These are phyloP conservation scores for Plumapathes pennacea DNA, from an alignment of 92 coral and sea anemone genomes.

Conservation along the genomic window DNA sequence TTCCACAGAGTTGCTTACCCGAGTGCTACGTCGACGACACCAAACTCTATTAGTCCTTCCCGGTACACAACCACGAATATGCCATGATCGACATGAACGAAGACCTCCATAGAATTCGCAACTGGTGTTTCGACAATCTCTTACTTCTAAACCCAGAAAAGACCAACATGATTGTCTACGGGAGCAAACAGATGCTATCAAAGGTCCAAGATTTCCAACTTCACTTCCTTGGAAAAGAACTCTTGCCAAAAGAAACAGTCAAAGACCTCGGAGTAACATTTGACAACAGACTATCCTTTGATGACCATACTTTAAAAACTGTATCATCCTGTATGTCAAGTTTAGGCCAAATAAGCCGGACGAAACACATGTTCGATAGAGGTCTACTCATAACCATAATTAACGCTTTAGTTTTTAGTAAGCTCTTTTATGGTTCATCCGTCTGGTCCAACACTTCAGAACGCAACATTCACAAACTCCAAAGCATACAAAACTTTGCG, in stretches of 20 bases:
- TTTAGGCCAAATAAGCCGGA: slow-evolving; percentile 30
- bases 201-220: slow-evolving; percentile 29
- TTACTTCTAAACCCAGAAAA: slow-evolving; percentile 27
- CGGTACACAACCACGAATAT: slow-evolving; percentile 9
- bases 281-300: slow-evolving; percentile 17
- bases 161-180: slow-evolving; percentile 33
- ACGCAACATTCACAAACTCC: slow-evolving; percentile 25
- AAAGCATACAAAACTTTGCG: slow-evolving; percentile 11
- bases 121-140: slow-evolving; percentile 35
- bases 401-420: slow-evolving; percentile 25
- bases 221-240: slow-evolving; percentile 34
- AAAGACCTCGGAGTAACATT: slow-evolving; percentile 33
- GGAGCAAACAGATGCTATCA: slow-evolving; percentile 31
- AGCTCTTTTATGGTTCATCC: slow-evolving; percentile 25
- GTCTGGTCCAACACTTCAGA: slow-evolving; percentile 32
- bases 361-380: slow-evolving; percentile 25
- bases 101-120: slow-evolving; percentile 19
- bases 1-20: slow-evolving; percentile 6
- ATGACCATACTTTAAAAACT: slow-evolving; percentile 4
- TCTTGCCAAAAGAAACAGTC: slow-evolving; percentile 7
- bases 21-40: slow-evolving; percentile 25
- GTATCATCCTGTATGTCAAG: slow-evolving; percentile 34
- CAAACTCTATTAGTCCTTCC: slow-evolving; percentile 5
- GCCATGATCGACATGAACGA: slow-evolving; percentile 18
- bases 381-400: slow-evolving; percentile 26